Percentiles rank a stretch among this genome's conserved stretches.
Conservation (phyloP, 1,140 invertebrate species). For the Caenorhabditis brenneri region DNA sequence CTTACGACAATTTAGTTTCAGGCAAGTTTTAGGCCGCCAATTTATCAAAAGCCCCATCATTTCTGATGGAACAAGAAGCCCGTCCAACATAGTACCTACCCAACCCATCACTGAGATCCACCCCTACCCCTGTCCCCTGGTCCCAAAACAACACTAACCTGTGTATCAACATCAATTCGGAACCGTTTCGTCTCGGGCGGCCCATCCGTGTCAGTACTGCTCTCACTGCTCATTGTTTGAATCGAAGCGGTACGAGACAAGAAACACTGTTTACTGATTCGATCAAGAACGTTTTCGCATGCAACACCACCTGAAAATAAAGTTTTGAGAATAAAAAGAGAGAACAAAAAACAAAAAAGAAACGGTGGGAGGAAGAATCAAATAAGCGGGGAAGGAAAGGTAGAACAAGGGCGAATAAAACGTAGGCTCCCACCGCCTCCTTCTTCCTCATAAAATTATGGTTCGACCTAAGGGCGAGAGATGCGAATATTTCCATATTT, state of each 20-base stretch:
- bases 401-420: not conserved
- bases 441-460: slow-evolving; percentile 1
- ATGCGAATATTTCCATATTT: not conserved
- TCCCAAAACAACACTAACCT: not conserved
- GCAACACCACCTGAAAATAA: slow-evolving; percentile 11
- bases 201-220: slow-evolving; percentile 30
- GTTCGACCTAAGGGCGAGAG: not conserved
- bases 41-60: no score
- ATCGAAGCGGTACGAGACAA: not conserved
- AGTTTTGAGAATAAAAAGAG: not conserved
- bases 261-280: not conserved
- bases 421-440: slow-evolving; percentile 14
- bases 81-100: no score
- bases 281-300: slow-evolving; percentile 9
- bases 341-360: not conserved
- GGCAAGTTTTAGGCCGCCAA: no score
- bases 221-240: not conserved
- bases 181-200: slow-evolving; percentile 48
- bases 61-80: no score
- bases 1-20: no score
- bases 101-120: no score
- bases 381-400: not conserved
- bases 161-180: slow-evolving; percentile 42
- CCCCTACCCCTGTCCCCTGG: no score
- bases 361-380: not conserved